Conservation (phyloP, 2,888 invertebrate species). For the Xanthorhoe spadicearia region DNA sequence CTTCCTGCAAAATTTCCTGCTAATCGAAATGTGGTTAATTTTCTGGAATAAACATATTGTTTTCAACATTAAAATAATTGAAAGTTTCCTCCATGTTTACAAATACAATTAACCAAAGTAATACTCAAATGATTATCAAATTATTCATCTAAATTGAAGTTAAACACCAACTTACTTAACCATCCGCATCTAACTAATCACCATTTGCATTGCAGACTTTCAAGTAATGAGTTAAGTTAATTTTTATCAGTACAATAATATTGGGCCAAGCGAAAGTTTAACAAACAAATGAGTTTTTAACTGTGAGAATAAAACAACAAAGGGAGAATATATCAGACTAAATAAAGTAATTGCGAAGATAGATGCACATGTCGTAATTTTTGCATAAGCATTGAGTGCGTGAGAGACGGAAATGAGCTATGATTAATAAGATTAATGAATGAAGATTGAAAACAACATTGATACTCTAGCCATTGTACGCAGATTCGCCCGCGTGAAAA, state of each 20-base stretch:
- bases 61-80: background rate
- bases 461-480: conserved; percentile 8
- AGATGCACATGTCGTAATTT: conserved; percentile 60
- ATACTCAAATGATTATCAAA: background rate
- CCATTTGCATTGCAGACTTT: conserved; percentile 15
- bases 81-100: background rate
- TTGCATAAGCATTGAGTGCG: conserved; percentile 63
- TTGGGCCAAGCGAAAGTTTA: conserved; percentile 51
- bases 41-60: background rate
- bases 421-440: conserved; percentile 44
- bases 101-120: background rate
- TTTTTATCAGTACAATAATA: conserved; percentile 36
- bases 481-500: background rate
- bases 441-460: conserved; percentile 33
- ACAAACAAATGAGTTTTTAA: conserved; percentile 43
- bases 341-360: conserved; percentile 43
- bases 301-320: conserved; percentile 59
- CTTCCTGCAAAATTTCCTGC: background rate
- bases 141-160: background rate
- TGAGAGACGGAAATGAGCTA: conserved; percentile 56
- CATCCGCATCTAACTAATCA: conserved; percentile 14
- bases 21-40: background rate
- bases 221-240: conserved; percentile 16
- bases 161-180: conserved; percentile 8
- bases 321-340: conserved; percentile 52